Base-by-base conservation (phyloP, 2,113 vertebrate genomes). In the Hydrochoerus hydrochaeris region DNA sequence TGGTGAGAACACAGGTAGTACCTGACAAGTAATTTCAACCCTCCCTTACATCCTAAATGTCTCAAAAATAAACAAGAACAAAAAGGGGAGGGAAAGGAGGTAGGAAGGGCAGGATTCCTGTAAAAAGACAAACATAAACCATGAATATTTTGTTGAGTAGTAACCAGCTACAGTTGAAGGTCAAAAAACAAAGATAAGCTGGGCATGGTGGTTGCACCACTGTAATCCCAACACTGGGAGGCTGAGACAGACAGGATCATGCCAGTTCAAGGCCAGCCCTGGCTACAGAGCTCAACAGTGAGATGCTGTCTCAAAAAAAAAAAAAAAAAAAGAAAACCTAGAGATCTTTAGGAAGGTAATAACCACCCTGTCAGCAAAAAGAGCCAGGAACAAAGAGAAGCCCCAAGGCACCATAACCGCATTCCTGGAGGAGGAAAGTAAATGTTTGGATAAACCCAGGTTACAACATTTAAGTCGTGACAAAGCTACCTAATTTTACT, bases 1-100 rank as follows among this genome's bases (percentile, higher is more conserved):
- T 13, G 30, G 28, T 13, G 8, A 52, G 49, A 24, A 52, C 0
- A 16, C 0, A 82, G 60, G 69, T 1, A 35, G 16, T 0, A 49
- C 38, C 1, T 44, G 65, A 22, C 35, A 60, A 30, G 3, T 1
- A n/a, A 28, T 26, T 87, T 26, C n/a, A 7, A 7, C n/a, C 35
- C 62, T 46, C 65, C 57, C 30, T 95, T 54, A 82, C 12, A 54
- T 14, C 26, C 60, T 58, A 60, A 32, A 84, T 65, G 91, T 81
- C 77, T 94, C 57, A 69, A 58, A 62, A 44, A 60, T 13, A 19
- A 32, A 32, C 19, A 80, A 20, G 16, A 52, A 87, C 30, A 62
- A 32, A 78, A 32, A 54, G 0, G 3, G 54, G 1, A 22, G 1
- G 54, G 3, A 20, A 22, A 19, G 69, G 3, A 46, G 41, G 11